Evolutionary conservation across 2,888 invertebrate species (phyloP), one percentile per base, ranked within the genome.

Genomic region (Nebria brevicollis): DNA sequence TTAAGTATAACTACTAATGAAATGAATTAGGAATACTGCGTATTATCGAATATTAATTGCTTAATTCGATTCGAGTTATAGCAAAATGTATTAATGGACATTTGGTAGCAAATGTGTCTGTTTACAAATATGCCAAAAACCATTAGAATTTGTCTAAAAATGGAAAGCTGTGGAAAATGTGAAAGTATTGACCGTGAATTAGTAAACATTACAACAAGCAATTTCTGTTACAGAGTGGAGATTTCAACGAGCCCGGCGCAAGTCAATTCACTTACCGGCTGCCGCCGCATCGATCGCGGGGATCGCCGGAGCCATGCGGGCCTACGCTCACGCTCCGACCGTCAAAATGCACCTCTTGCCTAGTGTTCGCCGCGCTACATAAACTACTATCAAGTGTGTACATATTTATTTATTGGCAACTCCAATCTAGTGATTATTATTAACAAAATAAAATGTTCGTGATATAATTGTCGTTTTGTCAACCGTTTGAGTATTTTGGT

Each of bases 391-490:
- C 6, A 54, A 34, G 6, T 15, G 20, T 13, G 65, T n/a, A 25
- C 54, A 64, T 64, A 3, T 54, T 64, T n/a, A 15, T 72, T 43
- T 20, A 26, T 2, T 10, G 6, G 70, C 25, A 25, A 70, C 13
- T 70, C 11, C 25, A 68, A 68, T 11, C 25, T 70, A 70, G 70
- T 25, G 34, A 66, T 20, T 13, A n/a, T 20, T 20, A 20, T n/a
- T 8, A 66, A 66, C 66, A 34, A 66, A 66, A 70, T 41, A 72
- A 72, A 73, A 73, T 73, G 73, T 84, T 83, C 82, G 85, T 86
- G 86, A 86, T 86, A 83, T 82, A 15, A 11, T 70, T 11, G 25
- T 11, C 34, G 25, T 11, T 70, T 70, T 26, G 70, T 70, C 34
- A 13, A 70, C 26, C 7, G 6, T 26, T 70, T 34, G 70, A 13